Base-by-base conservation (phyloP, 2,888 invertebrate genomes). In the Teinopalpus imperialis region DNA sequence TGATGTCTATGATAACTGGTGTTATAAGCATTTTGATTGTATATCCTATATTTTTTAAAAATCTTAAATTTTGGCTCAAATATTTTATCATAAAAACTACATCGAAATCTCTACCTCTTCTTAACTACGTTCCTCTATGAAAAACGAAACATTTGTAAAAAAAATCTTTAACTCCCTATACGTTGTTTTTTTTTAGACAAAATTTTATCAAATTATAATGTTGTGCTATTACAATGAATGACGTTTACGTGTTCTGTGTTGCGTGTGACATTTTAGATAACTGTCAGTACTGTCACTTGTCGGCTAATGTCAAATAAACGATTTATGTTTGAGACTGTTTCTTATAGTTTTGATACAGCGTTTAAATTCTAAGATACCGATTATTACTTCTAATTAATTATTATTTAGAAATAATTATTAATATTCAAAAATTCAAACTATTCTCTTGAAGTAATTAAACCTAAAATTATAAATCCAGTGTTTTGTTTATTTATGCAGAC, bases 21-120 rank as follows among this genome's bases (percentile, higher is more conserved):
- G 13, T 24, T 30, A 13, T 39, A 31, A 41, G 8, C 10, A 10
- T 31, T 31, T 41, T n/a, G 7, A 16, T 9, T 12, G 10, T 10
- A 10, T 9, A 14, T 12, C 6, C 23, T n/a, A 20, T 12, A 8
- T 29, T 24, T 16, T 30, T 23, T 2, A 16, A n/a, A 7, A 10
- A 14, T 23, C n/a, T 27, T 6, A 5, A n/a, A 4, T 2, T 32
- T 20, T 5, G 6, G 6, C 12, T 27, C 9, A 16, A 31, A 5
- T 2, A 10, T 8, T 39, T 24, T 20, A 26, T 18, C 31, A 26
- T 10, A 5, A 29, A 9, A 13, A 27, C 26, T 39, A 56, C 66
- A 66, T 63, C 66, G 66, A 66, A 58, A 26, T 46, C 41, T 57
- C 52, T 62, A 62, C 61, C 60, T 63, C 60, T 56, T 52, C 53